Conservation (phyloP, 2,888 invertebrate genomes). For the Lepeophtheirus nordmannii region DNA sequence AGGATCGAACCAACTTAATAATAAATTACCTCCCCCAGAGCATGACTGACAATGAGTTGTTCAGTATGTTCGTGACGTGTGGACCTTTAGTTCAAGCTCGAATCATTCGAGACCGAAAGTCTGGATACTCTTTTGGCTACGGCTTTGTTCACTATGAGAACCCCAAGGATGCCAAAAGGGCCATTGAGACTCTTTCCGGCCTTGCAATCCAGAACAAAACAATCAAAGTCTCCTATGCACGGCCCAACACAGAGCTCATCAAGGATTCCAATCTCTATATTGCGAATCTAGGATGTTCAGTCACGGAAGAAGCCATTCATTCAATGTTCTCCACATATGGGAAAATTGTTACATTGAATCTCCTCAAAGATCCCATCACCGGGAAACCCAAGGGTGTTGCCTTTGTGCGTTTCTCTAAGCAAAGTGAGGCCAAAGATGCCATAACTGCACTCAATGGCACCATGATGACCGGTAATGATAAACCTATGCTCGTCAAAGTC, state of each 20-base stretch:
- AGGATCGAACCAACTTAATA: conserved; percentile 58
- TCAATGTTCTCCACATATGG: conserved; percentile 74
- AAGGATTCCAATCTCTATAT: conserved; percentile 88
- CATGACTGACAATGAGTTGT: conserved; percentile 47
- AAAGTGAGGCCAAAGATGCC: conserved; percentile 76
- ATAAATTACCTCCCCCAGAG: conserved; percentile 81
- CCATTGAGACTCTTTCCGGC: conserved; percentile 73
- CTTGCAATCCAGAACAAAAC: conserved; percentile 74
- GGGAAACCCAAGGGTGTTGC: conserved; percentile 78
- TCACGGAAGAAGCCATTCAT: conserved; percentile 43
- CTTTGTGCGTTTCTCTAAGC: conserved; percentile 76
- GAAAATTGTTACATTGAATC: conserved; percentile 76
- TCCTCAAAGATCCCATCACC: conserved; percentile 71
- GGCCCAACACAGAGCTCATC: conserved; percentile 76
- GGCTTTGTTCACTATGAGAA: conserved; percentile 82
- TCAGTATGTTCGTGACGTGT: conserved; percentile 69
- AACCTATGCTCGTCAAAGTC: conserved; percentile 65
- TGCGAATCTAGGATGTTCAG: conserved; percentile 48
- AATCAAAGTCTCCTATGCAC: conserved; percentile 80
- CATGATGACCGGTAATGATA: conserved; percentile 64
- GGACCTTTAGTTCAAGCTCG: conserved; percentile 51
- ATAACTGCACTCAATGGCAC: conserved; percentile 56
- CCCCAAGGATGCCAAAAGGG: conserved; percentile 66
- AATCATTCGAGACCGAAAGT: conserved; percentile 39
- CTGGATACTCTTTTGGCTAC: conserved; percentile 89